These are phyloP conservation scores for Hemicentrotus pulcherrimus DNA, from an alignment of 35 echinoderm and acorn worm genomes.

Conservation along the genomic window DNA sequence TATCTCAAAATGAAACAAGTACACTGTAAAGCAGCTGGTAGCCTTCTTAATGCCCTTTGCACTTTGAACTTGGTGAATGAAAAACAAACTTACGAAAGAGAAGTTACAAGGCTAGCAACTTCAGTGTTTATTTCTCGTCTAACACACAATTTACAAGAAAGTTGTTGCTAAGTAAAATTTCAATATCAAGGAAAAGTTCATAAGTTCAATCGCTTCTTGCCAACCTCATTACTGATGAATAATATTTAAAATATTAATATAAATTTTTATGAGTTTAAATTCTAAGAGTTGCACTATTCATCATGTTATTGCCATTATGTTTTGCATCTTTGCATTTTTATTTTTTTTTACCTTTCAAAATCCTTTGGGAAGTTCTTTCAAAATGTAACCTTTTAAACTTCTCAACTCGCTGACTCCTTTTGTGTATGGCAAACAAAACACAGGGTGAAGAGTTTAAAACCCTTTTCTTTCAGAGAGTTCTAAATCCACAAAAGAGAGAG, in stretches of 20 bases:
- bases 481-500: background rate
- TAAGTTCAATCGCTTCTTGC: background rate
- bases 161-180: background rate
- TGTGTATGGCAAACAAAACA: constrained; percentile 11
- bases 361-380: background rate
- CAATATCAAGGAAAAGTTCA: background rate
- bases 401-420: background rate
- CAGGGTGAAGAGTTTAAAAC: constrained; percentile 12
- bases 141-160: background rate
- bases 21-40: background rate
- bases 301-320: background rate
- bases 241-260: background rate
- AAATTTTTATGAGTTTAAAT: background rate
- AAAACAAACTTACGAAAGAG: background rate
- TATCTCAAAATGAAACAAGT: background rate
- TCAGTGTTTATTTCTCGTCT: background rate
- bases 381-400: constrained; percentile 23
- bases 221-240: background rate
- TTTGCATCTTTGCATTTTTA: background rate
- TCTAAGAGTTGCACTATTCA: background rate
- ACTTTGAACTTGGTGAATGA: background rate
- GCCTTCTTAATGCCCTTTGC: background rate
- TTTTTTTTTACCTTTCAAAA: background rate
- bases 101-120: background rate
- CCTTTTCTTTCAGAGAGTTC: constrained; percentile 6